A percentile compares a stretch with the other conserved stretches of the same genome.
Evolutionary conservation across 2,888 invertebrate genomes (phyloP).

Genomic region (Oligia latruncula): DNA sequence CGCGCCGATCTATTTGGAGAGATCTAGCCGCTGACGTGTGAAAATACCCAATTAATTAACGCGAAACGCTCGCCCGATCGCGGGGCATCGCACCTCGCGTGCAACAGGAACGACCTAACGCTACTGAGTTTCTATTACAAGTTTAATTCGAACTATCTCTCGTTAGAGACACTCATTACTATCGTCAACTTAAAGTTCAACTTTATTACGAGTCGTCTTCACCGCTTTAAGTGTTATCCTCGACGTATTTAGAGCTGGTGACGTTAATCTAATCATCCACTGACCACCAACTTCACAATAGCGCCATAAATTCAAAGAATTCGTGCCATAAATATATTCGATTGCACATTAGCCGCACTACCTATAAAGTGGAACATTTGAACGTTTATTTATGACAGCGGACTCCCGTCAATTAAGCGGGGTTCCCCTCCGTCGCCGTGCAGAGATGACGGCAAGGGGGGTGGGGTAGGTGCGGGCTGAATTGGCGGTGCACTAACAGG

Average conservation of each 20-base stretch:
- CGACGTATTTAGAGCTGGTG: slow-evolving; percentile 39
- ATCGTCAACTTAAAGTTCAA: slow-evolving; percentile 24
- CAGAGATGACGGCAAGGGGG: slow-evolving; percentile 58
- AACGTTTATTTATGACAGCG: slow-evolving; percentile 72
- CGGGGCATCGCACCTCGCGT: slow-evolving; percentile 85
- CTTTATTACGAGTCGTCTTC: slow-evolving; percentile 9
- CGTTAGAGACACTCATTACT: slow-evolving; percentile 60
- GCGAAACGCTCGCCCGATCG: slow-evolving; percentile 82
- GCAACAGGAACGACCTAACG: slow-evolving; percentile 76
- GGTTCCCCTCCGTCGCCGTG: slow-evolving; percentile 65
- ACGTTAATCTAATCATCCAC: slow-evolving; percentile 53
- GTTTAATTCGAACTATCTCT: slow-evolving; percentile 76
- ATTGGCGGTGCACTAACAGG: slow-evolving; percentile 68
- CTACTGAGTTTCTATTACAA: slow-evolving; percentile 76
- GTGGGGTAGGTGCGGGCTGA: slow-evolving; percentile 59
- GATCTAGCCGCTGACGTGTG: slow-evolving; percentile 90
- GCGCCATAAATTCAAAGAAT: slow-evolving; percentile 69
- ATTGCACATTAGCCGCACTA: slow-evolving; percentile 72
- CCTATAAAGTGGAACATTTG: slow-evolving; percentile 72
- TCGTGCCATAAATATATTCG: slow-evolving; percentile 72
- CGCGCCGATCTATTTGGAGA: slow-evolving; percentile 89
- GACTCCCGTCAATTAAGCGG: slow-evolving; percentile 70
- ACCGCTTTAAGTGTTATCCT: slow-evolving; percentile 14
- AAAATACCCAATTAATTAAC: slow-evolving; percentile 90
- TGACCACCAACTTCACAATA: slow-evolving; percentile 66